These are phyloP conservation scores for Tautogolabrus adspersus DNA, from an alignment of 2,113 vertebrate genomes.

Conservation along the genomic window DNA sequence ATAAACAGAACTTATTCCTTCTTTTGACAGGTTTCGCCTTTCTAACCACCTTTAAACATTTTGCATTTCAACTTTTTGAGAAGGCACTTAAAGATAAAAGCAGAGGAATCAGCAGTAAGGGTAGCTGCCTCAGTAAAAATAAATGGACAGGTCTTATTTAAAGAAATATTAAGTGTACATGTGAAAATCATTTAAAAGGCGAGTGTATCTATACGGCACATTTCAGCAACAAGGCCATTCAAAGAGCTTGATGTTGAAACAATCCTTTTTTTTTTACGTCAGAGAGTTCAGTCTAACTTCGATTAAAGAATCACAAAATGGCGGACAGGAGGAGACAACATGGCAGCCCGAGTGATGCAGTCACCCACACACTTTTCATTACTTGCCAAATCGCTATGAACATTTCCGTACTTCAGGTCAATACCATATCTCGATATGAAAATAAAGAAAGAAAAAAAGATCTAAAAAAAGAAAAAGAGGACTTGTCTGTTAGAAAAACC, in stretches of 20 bases:
- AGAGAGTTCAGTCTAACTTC: conserved; percentile 17
- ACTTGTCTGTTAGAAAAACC: neutral
- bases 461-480: neutral
- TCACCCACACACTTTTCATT: conserved; percentile 31
- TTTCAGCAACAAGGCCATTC: no score
- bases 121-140: neutral
- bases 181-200: no score
- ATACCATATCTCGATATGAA: neutral
- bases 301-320: conserved; percentile 82
- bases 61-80: neutral
- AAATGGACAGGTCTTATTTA: no score
- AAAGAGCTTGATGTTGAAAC: no score
- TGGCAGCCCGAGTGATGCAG: conserved; percentile 73
- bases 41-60: conserved; percentile 20
- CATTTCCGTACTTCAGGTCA: neutral
- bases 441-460: neutral
- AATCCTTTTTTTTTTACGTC: no score
- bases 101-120: neutral
- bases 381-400: conserved; percentile 15
- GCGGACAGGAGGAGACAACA: conserved; percentile 83
- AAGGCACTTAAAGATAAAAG: conserved; percentile 7
- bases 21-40: conserved; percentile 10
- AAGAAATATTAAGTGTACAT: no score
- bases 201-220: no score
- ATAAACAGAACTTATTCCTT: neutral